A percentile compares a stretch with the other conserved stretches of the same genome.
phyloP scores from a whole-genome alignment of 2,888 invertebrate genomes.

The Arge pagana region DNA sequence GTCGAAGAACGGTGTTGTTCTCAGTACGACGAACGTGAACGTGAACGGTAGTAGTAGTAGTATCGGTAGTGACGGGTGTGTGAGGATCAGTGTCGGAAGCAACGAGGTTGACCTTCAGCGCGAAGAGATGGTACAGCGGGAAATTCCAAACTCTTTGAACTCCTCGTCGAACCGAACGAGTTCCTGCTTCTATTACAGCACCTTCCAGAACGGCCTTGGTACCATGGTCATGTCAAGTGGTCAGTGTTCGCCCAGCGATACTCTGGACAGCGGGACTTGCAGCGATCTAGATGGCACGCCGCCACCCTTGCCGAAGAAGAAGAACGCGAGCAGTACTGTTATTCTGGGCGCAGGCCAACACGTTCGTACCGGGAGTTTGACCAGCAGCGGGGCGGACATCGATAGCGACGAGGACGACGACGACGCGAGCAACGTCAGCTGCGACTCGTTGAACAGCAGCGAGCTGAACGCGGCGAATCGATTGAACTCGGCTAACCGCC shows the following conservation, averaged over 20 bases:
- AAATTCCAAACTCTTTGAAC: slow-evolving; percentile 43
- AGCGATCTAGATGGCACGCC: slow-evolving; percentile 81
- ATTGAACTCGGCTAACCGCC: too few relatives aligned
- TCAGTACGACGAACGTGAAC: slow-evolving; percentile 40
- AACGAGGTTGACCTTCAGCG: slow-evolving; percentile 53
- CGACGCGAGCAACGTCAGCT: slow-evolving; percentile 77
- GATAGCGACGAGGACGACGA: slow-evolving; percentile 76
- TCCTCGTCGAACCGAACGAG: slow-evolving; percentile 44
- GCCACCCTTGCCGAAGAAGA: slow-evolving; percentile 71
- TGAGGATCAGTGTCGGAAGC: slow-evolving; percentile 64
- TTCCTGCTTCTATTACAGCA: slow-evolving; percentile 68
- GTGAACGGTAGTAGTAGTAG: slow-evolving; percentile 57
- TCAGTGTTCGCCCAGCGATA: slow-evolving; percentile 82
- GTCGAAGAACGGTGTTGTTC: slow-evolving; percentile 34
- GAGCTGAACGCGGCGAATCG: slow-evolving; percentile 60
- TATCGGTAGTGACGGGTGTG: slow-evolving; percentile 59
- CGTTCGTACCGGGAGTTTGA: slow-evolving; percentile 63
- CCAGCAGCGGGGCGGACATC: slow-evolving; percentile 68
- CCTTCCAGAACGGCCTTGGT: slow-evolving; percentile 62
- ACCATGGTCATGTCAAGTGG: slow-evolving; percentile 75
- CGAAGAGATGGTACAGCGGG: slow-evolving; percentile 60
- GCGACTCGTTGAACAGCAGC: slow-evolving; percentile 79
- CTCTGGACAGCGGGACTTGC: slow-evolving; percentile 83
- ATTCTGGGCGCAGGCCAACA: slow-evolving; percentile 57
- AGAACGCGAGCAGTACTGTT: slow-evolving; percentile 56